Conservation (phyloP, 53 echinoderm and acorn worm species). For the Actinopyga echinites region DNA sequence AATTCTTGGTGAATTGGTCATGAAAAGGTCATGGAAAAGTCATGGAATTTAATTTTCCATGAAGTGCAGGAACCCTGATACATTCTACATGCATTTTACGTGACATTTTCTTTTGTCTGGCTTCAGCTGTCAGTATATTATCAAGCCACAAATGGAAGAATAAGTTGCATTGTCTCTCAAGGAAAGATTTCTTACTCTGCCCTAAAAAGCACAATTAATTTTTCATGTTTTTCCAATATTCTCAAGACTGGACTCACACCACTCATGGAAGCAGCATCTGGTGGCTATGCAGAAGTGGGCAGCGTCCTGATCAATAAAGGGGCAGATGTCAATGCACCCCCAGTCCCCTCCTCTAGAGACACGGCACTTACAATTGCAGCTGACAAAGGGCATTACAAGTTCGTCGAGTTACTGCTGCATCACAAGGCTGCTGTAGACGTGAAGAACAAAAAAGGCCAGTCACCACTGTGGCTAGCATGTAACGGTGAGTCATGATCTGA, state of each 20-base stretch:
- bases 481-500: slow-evolving; percentile 68
- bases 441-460: slow-evolving; percentile 97
- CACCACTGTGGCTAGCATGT: slow-evolving; percentile 94
- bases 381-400: slow-evolving; percentile 98
- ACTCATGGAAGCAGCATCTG: slow-evolving; percentile 97
- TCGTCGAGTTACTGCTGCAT: slow-evolving; percentile 87
- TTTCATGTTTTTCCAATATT: background rate
- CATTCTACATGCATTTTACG: too few species aligned
- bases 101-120: too few species aligned
- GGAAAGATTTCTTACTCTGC: background rate
- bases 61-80: too few species aligned
- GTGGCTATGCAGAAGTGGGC: slow-evolving; percentile 97
- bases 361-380: slow-evolving; percentile 95
- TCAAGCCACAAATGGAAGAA: too few species aligned
- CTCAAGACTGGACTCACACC: slow-evolving; percentile 98
- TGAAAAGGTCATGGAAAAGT: too few species aligned
- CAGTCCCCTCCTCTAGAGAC: slow-evolving; percentile 91
- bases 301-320: slow-evolving; percentile 93
- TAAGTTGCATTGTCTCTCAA: too few species aligned
- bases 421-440: slow-evolving; percentile 94
- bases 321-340: slow-evolving; percentile 98
- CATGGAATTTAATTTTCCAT: too few species aligned
- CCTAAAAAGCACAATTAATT: background rate
- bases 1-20: too few species aligned
- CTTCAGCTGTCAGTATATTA: too few species aligned